Evolutionary conservation across 2,888 invertebrate species (phyloP).

Genomic region (Plagodis pulveraria): DNA sequence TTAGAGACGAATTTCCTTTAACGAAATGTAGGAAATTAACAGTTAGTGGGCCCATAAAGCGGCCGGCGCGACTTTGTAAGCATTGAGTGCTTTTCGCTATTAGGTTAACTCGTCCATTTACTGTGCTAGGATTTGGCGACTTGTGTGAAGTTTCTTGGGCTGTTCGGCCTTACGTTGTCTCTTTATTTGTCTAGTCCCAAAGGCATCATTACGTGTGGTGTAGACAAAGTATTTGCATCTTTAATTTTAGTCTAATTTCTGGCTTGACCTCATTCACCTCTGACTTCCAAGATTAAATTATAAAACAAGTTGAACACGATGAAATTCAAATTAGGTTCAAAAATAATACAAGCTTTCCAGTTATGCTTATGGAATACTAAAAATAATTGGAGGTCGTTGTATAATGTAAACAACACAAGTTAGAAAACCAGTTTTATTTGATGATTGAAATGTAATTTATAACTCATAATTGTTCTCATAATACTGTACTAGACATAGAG

Average conservation of each 20-base stretch:
- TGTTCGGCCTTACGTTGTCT: slow-evolving; percentile 44
- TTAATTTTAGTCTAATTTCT: slow-evolving; percentile 4
- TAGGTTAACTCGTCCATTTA: slow-evolving; percentile 82
- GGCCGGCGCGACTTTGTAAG: slow-evolving; percentile 78
- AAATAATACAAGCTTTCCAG: no score
- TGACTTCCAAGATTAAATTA: neutral
- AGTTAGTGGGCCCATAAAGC: slow-evolving; percentile 78
- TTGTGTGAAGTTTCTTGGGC: slow-evolving; percentile 69
- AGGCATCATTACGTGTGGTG: slow-evolving; percentile 41
- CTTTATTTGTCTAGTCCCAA: slow-evolving; percentile 44
- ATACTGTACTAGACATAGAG: no score
- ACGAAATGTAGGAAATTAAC: slow-evolving; percentile 79
- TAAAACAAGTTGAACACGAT: neutral
- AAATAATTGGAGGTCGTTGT: neutral
- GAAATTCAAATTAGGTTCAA: no score
- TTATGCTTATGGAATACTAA: neutral
- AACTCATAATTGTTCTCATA: no score
- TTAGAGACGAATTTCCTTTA: slow-evolving; percentile 72
- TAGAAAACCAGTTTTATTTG: no score
- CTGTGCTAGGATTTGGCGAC: slow-evolving; percentile 66
- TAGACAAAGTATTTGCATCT: slow-evolving; percentile 4
- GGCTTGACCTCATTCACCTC: neutral
- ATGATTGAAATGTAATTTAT: no score
- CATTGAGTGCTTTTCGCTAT: slow-evolving; percentile 84
- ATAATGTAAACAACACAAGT: no score